phyloP scores from a whole-genome alignment of 2,797 vertebrate genomes.

The Natrix natrix region DNA sequence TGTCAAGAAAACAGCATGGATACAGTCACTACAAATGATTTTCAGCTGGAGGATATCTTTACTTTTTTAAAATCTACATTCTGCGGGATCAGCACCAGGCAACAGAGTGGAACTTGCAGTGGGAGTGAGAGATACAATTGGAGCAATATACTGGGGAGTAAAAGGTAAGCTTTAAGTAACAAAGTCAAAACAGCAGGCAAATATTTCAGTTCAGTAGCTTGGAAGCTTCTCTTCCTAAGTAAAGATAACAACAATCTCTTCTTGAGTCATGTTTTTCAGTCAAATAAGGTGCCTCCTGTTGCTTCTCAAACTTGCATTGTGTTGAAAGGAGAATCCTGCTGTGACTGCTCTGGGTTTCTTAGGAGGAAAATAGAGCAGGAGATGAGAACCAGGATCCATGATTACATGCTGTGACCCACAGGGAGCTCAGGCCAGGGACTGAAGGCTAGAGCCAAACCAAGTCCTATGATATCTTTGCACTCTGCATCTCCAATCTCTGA shows the following conservation, averaged over 20 bases:
- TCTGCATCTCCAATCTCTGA: background rate
- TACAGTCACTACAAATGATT: background rate
- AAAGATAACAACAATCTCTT: background rate
- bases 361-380: background rate
- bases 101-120: background rate
- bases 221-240: background rate
- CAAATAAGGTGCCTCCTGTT: background rate
- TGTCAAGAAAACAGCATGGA: background rate
- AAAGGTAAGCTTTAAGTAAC: background rate
- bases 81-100: background rate
- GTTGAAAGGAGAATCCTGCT: background rate
- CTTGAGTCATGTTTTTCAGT: background rate
- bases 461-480: background rate
- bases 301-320: background rate
- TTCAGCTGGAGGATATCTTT: background rate
- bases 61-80: background rate
- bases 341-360: background rate
- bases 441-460: background rate
- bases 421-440: background rate
- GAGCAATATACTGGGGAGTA: background rate
- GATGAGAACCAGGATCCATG: background rate
- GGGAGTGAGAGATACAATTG: background rate
- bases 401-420: background rate
- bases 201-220: background rate
- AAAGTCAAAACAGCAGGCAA: background rate